Base-by-base conservation (phyloP, 2,888 invertebrate genomes). In the Drosophila antonietae region DNA sequence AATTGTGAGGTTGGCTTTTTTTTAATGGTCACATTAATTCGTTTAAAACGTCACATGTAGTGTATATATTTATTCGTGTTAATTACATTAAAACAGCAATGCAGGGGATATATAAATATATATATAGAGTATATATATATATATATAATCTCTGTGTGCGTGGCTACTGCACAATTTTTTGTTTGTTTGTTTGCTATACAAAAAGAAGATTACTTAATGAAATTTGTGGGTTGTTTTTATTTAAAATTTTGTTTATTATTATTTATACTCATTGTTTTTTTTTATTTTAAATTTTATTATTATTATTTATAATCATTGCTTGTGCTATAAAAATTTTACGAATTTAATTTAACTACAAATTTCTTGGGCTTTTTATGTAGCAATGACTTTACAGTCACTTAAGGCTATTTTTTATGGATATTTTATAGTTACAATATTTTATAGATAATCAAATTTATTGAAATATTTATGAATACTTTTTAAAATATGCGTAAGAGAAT, bases 1-100 rank as follows among this genome's bases (percentile, higher is more conserved):
- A 35, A 56, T 47, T 60, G 44, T 47, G 52, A 56, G 59, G 57
- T 63, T 52, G 62, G n/a, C 65, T 23, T 47, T 62, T 4, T 69
- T 4, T 69, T 66, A 69, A 73, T 75, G 66, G 55, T 37, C 55
- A 10, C 33, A 43, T 62, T 66, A 69, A 75, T 74, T 65, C 43
- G 33, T 33, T 74, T 64, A 20, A 67, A 60, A 67, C 23, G n/a
- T 33, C 18, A 43, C 35, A 51, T 51, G 15, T 15, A 23, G 37
- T 23, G 8, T 15, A 15, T 51, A 20, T 14, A 14, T 12, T 31
- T 14, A 68, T 73, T 59, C 46, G 12, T 41, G 47, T 57, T 74
- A 66, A 75, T 75, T 69, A 37, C 37, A 46, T 75, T 62, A 31
- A 68, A 68, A 57, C 51, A 31, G 20, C 28, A 41, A n/a, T 18